Percentiles rank a stretch among this genome's conserved stretches.
Conservation (phyloP, 2,113 vertebrate species). For the Gnathonemus longibarbis region DNA sequence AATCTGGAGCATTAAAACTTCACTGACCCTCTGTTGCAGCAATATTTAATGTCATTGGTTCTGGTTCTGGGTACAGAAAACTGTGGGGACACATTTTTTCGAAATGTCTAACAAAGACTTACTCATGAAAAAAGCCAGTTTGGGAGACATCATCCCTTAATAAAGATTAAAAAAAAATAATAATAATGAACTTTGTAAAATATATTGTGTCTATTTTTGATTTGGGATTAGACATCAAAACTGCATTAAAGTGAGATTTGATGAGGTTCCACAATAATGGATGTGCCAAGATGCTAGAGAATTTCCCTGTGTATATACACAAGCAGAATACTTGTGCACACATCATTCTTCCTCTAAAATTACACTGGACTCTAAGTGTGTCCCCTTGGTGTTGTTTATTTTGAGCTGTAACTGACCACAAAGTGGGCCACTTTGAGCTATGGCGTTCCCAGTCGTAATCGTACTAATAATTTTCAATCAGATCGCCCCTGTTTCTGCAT, state of each 20-base stretch:
- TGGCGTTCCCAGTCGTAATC: not conserved
- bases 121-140: not conserved
- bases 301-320: not conserved
- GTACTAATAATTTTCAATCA: slow-evolving; percentile 25
- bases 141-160: not conserved
- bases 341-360: not conserved
- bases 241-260: not conserved
- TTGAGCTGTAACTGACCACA: not conserved
- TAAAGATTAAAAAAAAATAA: not conserved
- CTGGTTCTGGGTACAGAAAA: not conserved
- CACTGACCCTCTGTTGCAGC: not conserved
- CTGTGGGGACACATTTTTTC: not conserved
- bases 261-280: not conserved
- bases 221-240: not conserved
- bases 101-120: not conserved
- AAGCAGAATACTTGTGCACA: not conserved
- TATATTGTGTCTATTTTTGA: not conserved
- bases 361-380: not conserved
- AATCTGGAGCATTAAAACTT: not conserved
- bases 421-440: not conserved
- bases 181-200: not conserved
- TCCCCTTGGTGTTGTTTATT: not conserved
- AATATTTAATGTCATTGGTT: not conserved
- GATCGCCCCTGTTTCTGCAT: not conserved
- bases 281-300: not conserved